Evolutionary conservation across 2,888 invertebrate species (phyloP).

Genomic region (Melanostoma scalare): DNA sequence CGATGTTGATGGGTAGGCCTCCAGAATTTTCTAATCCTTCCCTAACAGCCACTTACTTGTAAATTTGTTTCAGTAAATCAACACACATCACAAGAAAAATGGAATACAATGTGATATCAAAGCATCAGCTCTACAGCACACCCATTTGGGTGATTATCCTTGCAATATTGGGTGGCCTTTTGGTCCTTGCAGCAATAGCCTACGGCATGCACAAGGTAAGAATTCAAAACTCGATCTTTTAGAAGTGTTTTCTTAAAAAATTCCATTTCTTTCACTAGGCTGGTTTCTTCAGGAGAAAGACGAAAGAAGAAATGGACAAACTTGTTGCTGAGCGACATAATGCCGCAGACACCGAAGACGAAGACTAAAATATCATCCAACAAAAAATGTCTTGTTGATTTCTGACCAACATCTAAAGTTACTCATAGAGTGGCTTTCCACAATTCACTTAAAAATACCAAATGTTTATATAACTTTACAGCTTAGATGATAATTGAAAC

Average conservation of each 20-base stretch:
- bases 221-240: too few relatives aligned
- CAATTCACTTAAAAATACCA: constrained; percentile 67
- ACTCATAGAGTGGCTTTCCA: constrained; percentile 13
- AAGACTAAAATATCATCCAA: constrained; percentile 22
- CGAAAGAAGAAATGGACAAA: constrained; percentile 82
- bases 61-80: constrained; percentile 74
- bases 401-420: constrained; percentile 11
- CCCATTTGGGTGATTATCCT: constrained; percentile 82
- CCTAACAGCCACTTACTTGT: constrained; percentile 65
- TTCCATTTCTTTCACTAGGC: constrained; percentile 76
- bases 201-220: constrained; percentile 81
- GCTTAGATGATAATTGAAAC: constrained; percentile 36
- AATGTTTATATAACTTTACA: constrained; percentile 31
- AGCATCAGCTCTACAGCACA: constrained; percentile 78
- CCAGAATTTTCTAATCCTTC: constrained; percentile 75
- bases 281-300: constrained; percentile 83
- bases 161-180: constrained; percentile 81
- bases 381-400: not conserved
- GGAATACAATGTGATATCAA: constrained; percentile 81
- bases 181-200: constrained; percentile 80
- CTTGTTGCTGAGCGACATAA: constrained; percentile 78
- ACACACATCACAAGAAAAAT: constrained; percentile 77
- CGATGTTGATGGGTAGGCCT: constrained; percentile 74
- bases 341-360: constrained; percentile 75
- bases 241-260: not conserved